A percentile compares a stretch with the other conserved stretches of the same genome.
These are phyloP conservation scores for Babylonia areolata DNA, from an alignment of 1,140 invertebrate species.

Conservation along the genomic window DNA sequence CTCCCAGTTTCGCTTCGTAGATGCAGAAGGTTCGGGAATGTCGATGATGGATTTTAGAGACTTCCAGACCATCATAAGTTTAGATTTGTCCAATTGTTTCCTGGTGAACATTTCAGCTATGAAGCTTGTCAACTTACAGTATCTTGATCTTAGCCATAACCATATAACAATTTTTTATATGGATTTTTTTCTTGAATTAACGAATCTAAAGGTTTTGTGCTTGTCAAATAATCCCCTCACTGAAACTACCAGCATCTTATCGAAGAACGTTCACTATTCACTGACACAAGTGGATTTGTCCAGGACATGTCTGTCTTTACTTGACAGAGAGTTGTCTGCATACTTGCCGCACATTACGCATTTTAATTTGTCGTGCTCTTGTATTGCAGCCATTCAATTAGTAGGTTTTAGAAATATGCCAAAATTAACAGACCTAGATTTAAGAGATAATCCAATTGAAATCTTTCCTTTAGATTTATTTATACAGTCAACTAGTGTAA, in stretches of 20 bases:
- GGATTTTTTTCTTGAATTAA: neutral
- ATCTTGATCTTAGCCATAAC: neutral
- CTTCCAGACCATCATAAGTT: neutral
- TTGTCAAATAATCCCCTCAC: neutral
- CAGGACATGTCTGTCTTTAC: neutral
- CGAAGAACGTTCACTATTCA: neutral
- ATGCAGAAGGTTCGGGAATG: neutral
- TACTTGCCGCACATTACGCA: neutral
- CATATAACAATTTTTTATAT: neutral
- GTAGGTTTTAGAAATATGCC: neutral
- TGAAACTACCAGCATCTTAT: neutral
- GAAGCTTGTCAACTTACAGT: neutral
- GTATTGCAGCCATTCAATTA: neutral
- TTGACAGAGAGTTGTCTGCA: neutral
- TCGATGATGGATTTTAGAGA: neutral
- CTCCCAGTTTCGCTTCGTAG: conserved; percentile 14
- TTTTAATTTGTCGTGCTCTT: neutral
- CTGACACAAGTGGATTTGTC: neutral
- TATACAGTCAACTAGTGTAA: neutral
- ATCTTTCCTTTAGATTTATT: conserved; percentile 1
- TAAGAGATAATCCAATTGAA: neutral
- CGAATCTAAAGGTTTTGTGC: neutral
- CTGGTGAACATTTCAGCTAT: neutral
- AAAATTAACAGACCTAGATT: neutral
- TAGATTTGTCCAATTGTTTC: neutral